These are phyloP conservation scores for Brachionus paranguensis DNA, from an alignment of 1,140 invertebrate species.

Conservation along the genomic window DNA sequence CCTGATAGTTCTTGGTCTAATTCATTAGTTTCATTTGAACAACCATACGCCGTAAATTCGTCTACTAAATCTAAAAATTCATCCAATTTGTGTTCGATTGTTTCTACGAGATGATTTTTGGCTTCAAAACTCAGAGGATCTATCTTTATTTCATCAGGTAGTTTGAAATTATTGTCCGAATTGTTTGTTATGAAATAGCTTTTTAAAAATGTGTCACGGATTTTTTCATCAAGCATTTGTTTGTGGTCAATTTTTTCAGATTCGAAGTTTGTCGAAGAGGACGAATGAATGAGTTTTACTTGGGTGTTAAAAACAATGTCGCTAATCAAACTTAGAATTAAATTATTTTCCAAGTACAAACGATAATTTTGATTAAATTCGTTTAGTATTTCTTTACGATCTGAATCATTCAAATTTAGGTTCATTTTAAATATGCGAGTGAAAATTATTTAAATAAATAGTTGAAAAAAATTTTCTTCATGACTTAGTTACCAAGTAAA, in stretches of 20 bases:
- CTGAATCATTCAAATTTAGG: not conserved
- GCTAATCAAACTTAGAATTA: not conserved
- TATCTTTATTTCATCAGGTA: not conserved
- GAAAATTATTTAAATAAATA: not conserved
- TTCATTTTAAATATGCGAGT: not conserved
- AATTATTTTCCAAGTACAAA: not conserved
- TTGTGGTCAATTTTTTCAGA: not conserved
- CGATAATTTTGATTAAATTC: slow-evolving; percentile 31
- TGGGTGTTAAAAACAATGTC: not conserved
- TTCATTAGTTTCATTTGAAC: not conserved
- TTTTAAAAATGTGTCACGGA: slow-evolving; percentile 2
- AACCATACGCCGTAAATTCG: not conserved
- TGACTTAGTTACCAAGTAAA: not conserved
- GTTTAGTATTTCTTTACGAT: slow-evolving; percentile 1
- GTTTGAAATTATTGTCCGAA: not conserved
- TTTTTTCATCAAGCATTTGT: not conserved
- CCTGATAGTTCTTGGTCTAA: too few relatives aligned
- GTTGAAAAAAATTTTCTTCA: not conserved
- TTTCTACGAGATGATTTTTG: not conserved
- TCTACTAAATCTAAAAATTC: not conserved
- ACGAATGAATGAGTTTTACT: not conserved
- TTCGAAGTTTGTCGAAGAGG: not conserved
- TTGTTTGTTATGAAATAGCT: not conserved
- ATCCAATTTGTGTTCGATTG: not conserved
- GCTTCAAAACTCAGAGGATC: not conserved